A percentile compares a stretch with the other conserved stretches of the same genome.
Evolutionary conservation across 2,888 invertebrate genomes (phyloP).

Genomic region (Melieria picta): DNA sequence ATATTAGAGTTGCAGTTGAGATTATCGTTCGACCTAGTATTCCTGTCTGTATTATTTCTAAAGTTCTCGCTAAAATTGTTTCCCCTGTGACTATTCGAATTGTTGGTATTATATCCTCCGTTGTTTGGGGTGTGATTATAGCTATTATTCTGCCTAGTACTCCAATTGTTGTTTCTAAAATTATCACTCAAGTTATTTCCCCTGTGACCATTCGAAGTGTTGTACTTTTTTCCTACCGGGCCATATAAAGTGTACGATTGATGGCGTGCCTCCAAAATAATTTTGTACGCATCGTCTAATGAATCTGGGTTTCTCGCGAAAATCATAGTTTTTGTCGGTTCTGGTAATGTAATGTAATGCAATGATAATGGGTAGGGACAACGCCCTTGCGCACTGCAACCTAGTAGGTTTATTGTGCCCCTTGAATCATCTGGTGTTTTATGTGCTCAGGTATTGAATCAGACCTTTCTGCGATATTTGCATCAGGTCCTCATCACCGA

Average conservation of each 20-base stretch:
- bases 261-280: constrained; percentile 18
- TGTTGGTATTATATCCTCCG: not conserved
- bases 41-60: constrained; percentile 1
- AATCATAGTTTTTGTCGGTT: constrained; percentile 26
- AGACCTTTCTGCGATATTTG: too few relatives aligned
- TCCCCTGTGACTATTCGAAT: not conserved
- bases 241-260: constrained; percentile 18
- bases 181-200: not conserved
- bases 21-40: constrained; percentile 6
- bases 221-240: not conserved
- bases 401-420: too few relatives aligned
- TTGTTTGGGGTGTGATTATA: not conserved
- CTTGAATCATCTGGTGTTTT: too few relatives aligned
- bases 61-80: not conserved
- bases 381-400: too few relatives aligned
- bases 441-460: too few relatives aligned
- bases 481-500: too few relatives aligned
- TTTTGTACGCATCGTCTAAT: constrained; percentile 24
- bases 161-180: not conserved
- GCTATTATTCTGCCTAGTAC: not conserved
- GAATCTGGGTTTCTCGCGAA: constrained; percentile 23
- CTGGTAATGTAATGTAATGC: too few relatives aligned
- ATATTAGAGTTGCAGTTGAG: not conserved
- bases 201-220: not conserved
- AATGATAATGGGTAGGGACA: too few relatives aligned